phyloP scores from a whole-genome alignment of 2,888 invertebrate species.

The Drosophila kambysellisi region DNA sequence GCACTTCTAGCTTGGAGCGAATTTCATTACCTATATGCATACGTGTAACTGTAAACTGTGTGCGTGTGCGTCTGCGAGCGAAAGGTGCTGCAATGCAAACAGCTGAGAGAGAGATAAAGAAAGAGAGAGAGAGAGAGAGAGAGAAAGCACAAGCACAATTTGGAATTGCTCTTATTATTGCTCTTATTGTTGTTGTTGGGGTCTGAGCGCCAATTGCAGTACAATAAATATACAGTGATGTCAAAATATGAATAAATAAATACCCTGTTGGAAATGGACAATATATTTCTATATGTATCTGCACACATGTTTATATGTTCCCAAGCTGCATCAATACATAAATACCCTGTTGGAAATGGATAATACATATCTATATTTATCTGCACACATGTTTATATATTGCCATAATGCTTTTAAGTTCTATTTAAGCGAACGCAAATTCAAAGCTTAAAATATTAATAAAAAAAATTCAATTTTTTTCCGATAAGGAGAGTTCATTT shows the following conservation, averaged over 20 bases:
- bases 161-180: neutral
- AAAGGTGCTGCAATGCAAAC: constrained; percentile 17
- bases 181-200: neutral
- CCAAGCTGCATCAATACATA: no score
- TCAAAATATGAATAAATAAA: neutral
- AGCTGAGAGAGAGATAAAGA: constrained; percentile 18
- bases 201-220: neutral
- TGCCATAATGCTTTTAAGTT: neutral
- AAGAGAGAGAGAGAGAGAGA: neutral
- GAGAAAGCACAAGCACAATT: constrained; percentile 15
- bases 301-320: neutral
- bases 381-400: neutral
- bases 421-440: neutral
- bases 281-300: neutral
- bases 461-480: neutral
- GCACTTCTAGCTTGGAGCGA: constrained; percentile 31
- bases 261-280: neutral
- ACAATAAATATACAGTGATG: constrained; percentile 4
- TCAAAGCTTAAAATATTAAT: neutral
- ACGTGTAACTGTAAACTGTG: neutral
- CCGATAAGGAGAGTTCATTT: neutral
- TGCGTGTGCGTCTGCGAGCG: neutral
- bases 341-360: no score
- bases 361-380: neutral
- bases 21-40: neutral